Evolutionary conservation across 2,113 vertebrate species (phyloP).

Genomic region (Copsychus sechellarum): DNA sequence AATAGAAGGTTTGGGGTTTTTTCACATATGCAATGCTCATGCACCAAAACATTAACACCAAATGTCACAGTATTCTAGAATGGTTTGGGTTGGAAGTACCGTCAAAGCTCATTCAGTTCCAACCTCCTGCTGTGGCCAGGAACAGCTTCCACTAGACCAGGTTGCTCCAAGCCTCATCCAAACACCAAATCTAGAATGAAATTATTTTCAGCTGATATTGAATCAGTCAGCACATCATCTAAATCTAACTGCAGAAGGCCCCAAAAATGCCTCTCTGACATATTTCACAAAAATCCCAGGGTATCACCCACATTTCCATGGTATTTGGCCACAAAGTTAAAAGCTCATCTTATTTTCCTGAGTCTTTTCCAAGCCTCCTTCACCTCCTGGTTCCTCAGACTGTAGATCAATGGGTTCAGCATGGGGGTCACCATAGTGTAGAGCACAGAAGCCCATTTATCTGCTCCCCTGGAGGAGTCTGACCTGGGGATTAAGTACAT

Average conservation of each 20-base stretch:
- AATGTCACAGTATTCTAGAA: not conserved
- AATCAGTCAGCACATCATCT: not conserved
- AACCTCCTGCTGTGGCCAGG: not conserved
- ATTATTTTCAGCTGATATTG: rapidly evolving
- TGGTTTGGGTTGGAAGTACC: not conserved
- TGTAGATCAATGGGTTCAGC: conserved; percentile 62
- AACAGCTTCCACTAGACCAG: not conserved
- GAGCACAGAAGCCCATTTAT: conserved; percentile 31
- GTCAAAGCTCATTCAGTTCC: not conserved
- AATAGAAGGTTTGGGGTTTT: not conserved
- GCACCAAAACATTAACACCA: not conserved
- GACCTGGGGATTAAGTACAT: conserved; percentile 47
- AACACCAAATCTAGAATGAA: not conserved
- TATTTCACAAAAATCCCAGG: not conserved
- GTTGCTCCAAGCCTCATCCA: not conserved
- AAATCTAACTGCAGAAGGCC: not conserved
- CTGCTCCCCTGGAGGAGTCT: not conserved
- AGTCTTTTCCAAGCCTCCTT: conserved; percentile 33
- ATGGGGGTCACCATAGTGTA: conserved; percentile 50
- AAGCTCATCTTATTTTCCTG: not conserved
- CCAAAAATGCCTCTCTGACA: rapidly evolving
- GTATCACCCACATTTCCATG: not conserved
- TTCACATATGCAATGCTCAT: rapidly evolving
- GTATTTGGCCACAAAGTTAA: not conserved
- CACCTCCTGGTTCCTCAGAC: conserved; percentile 61